Evolutionary conservation across 2,113 vertebrate species (phyloP).

Genomic region (Dermatemys mawii): DNA sequence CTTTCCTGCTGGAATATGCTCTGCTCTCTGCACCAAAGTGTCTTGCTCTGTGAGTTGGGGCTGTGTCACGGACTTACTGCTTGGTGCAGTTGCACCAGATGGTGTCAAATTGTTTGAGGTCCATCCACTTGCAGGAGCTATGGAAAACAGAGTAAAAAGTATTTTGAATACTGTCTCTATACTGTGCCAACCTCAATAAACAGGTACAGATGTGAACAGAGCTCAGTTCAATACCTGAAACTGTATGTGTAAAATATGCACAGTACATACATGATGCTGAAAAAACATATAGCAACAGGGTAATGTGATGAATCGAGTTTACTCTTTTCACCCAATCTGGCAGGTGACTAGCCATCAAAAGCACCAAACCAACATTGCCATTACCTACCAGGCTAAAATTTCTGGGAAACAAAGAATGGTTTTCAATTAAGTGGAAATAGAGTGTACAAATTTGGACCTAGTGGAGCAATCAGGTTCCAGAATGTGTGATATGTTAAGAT

Average conservation of each 20-base stretch:
- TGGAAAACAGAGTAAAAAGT: not conserved
- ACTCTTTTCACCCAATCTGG: not conserved
- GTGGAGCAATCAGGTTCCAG: not conserved
- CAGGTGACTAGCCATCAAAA: not conserved
- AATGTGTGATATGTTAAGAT: conserved; percentile 23
- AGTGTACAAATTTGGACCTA: conserved; percentile 22
- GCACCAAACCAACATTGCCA: not conserved
- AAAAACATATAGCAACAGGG: not conserved
- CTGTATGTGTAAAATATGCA: too few relatives aligned
- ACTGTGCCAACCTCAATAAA: not conserved
- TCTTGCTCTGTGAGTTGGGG: conserved; percentile 85
- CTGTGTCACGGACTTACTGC: conserved; percentile 61
- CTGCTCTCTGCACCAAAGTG: conserved; percentile 91
- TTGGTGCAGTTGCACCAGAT: conserved; percentile 41
- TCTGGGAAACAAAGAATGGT: conserved; percentile 7
- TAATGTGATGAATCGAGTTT: not conserved
- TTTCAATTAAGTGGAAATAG: not conserved
- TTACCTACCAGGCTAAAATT: not conserved
- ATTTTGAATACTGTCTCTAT: conserved; percentile 1
- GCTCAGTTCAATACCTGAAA: not conserved
- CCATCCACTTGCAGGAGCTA: conserved; percentile 81
- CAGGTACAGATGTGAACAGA: not conserved
- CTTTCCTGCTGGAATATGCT: conserved; percentile 93
- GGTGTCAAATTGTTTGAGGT: conserved; percentile 74
- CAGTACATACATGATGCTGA: not conserved